A percentile compares a stretch with the other conserved stretches of the same genome.
These are phyloP conservation scores for Agraylea sexmaculata DNA, from an alignment of 1,140 invertebrate species.

Conservation along the genomic window DNA sequence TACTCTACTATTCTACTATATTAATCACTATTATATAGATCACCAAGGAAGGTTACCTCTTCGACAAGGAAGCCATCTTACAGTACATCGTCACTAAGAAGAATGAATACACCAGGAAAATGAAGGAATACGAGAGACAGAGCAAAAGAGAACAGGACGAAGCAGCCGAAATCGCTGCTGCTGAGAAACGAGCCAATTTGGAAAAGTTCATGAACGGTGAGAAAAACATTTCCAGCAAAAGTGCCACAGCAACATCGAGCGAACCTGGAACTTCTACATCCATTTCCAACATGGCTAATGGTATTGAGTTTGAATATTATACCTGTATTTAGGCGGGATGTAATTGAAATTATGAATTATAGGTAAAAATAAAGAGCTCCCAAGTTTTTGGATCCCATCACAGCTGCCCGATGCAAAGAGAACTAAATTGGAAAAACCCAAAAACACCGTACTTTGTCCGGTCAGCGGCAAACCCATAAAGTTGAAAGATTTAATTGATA, in stretches of 20 bases:
- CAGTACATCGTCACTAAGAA: slow-evolving; percentile 95
- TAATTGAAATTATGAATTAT: too few species aligned
- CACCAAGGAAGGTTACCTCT: slow-evolving; percentile 78
- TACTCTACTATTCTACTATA: too few species aligned
- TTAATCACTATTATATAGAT: slow-evolving; percentile 28
- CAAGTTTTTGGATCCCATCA: slow-evolving; percentile 96
- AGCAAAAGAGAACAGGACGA: slow-evolving; percentile 59
- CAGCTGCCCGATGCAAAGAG: slow-evolving; percentile 78
- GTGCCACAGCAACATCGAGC: slow-evolving; percentile 13
- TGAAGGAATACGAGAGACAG: slow-evolving; percentile 91
- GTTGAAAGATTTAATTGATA: slow-evolving; percentile 84
- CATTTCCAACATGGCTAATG: slow-evolving; percentile 66
- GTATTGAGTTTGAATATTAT: too few species aligned
- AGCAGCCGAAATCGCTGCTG: slow-evolving; percentile 29
- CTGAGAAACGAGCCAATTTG: slow-evolving; percentile 51
- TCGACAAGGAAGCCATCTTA: slow-evolving; percentile 94
- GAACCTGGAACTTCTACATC: slow-evolving; percentile 30
- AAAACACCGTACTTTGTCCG: slow-evolving; percentile 86
- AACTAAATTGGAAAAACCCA: slow-evolving; percentile 68
- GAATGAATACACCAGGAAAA: slow-evolving; percentile 74
- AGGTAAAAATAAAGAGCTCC: slow-evolving; percentile 52
- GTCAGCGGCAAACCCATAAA: slow-evolving; percentile 61
- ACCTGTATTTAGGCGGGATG: too few species aligned
- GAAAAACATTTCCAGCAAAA: slow-evolving; percentile 51
- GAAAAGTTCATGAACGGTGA: slow-evolving; percentile 68